Base-by-base conservation (phyloP, 2,888 invertebrate genomes). In the Polyommatus icarus region DNA sequence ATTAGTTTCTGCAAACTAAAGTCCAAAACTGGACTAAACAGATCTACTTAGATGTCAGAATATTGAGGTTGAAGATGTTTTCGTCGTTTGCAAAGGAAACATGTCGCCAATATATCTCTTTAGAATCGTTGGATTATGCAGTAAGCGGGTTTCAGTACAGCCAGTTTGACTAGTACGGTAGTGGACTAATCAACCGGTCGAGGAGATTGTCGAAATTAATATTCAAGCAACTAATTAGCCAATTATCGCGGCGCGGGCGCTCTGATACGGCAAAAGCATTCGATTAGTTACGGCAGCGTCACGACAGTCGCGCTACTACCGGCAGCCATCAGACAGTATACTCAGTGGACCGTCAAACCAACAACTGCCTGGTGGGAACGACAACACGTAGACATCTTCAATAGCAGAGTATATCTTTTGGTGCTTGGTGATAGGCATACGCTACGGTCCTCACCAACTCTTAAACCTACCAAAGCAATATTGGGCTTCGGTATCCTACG, bases 281-380 rank as follows among this genome's bases (percentile, higher is more conserved):
- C 72, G 24, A n/a, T 73, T 59, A 24, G 73, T 40, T 29, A 59
- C 77, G 77, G 73, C 72, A 77, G 7, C 40, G 61, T 50, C 57
- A 67, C 67, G 67, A 67, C 67, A 32, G 67, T 67, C 67, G 67
- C 67, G 6, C 67, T 67, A 67, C 54, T 71, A 77, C 73, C 77
- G 57, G 77, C 76, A 80, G 79, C 80, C 80, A 80, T 8, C 24
- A 12, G 54, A 36, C 20, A 12, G 4, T 67, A 29, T 29, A 24
- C 10, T 24, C 8, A 61, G 20, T 61, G 61, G 61, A 12, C 61
- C 61, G 24, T 20, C 1, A 67, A 67, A 67, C 29, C 54, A 54
- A 15, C 50, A 4, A 54, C 54, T 54, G 54, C 54, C 54, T 54
- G 54, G 54, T 54, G 54, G 54, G 18, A 54, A 18, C 54, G 5